These are phyloP conservation scores for Cyanocitta stelleri DNA, from an alignment of 2,113 vertebrate species.

Conservation along the genomic window DNA sequence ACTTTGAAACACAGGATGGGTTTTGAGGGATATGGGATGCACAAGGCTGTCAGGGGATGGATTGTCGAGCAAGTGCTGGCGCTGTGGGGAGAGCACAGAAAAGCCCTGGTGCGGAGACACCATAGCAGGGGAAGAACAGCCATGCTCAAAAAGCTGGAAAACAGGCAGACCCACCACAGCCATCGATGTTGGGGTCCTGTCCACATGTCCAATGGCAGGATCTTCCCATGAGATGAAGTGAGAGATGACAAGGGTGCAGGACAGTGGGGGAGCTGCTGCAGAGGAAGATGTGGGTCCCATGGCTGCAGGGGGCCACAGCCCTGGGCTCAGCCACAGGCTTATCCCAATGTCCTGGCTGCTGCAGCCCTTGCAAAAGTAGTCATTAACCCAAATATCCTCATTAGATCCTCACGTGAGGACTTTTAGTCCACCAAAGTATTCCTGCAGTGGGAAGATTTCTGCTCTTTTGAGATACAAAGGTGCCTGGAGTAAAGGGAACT, in stretches of 20 bases:
- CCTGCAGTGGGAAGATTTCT: background rate
- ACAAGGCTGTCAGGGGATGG: background rate
- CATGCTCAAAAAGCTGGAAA: background rate
- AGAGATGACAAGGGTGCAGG: background rate
- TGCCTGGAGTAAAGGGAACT: background rate
- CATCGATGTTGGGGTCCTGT: rapidly evolving
- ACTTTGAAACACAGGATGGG: background rate
- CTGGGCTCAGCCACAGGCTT: background rate
- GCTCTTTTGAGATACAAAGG: background rate
- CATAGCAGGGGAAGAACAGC: background rate
- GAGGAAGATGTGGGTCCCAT: no score
- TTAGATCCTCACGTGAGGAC: background rate
- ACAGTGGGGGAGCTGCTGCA: background rate
- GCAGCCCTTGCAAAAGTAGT: background rate
- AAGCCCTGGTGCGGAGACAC: background rate
- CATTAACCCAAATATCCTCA: background rate
- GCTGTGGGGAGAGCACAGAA: rapidly evolving
- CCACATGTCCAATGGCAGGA: background rate
- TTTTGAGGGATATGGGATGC: background rate
- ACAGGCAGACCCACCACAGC: background rate
- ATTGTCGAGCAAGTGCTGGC: rapidly evolving
- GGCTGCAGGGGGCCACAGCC: rapidly evolving
- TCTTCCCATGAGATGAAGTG: background rate
- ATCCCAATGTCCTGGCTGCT: background rate
- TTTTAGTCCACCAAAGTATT: background rate